Conservation (phyloP, 2,797 vertebrate genomes). For the Sebastolobus altivelis region DNA sequence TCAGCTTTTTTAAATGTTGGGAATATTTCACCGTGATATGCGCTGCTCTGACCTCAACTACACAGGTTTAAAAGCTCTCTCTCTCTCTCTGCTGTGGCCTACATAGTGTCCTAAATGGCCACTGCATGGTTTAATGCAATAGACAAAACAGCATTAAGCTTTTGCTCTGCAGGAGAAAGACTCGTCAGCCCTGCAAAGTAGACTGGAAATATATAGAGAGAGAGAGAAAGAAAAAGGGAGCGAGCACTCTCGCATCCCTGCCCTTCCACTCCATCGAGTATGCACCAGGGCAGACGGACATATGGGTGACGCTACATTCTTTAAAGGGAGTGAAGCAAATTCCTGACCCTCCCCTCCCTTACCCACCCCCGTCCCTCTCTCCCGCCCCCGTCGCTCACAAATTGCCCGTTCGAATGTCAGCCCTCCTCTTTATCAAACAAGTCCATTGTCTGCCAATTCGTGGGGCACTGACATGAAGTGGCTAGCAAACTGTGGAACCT, state of each 20-base stretch:
- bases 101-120: slow-evolving; percentile 77
- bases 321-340: slow-evolving; percentile 81
- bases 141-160: slow-evolving; percentile 78
- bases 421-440: slow-evolving; percentile 82
- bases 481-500: slow-evolving; percentile 65
- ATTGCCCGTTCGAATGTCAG: slow-evolving; percentile 84
- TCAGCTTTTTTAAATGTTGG: slow-evolving; percentile 44
- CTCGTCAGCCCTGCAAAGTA: slow-evolving; percentile 68
- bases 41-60: slow-evolving; percentile 51
- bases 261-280: slow-evolving; percentile 81
- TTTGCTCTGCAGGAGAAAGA: slow-evolving; percentile 62
- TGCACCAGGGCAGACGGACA: slow-evolving; percentile 80
- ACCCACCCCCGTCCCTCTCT: slow-evolving; percentile 43
- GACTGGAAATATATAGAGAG: slow-evolving; percentile 68
- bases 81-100: slow-evolving; percentile 62
- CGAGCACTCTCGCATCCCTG: slow-evolving; percentile 73
- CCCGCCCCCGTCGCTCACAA: slow-evolving; percentile 74
- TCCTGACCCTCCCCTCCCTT: slow-evolving; percentile 71
- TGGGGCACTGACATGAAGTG: slow-evolving; percentile 71
- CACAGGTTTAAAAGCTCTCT: slow-evolving; percentile 54
- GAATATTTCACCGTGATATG: slow-evolving; percentile 47
- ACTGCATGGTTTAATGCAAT: slow-evolving; percentile 72
- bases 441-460: slow-evolving; percentile 81
- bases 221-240: slow-evolving; percentile 66
- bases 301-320: slow-evolving; percentile 85